phyloP scores from a whole-genome alignment of 2,797 vertebrate genomes.

The Danionella dracula region DNA sequence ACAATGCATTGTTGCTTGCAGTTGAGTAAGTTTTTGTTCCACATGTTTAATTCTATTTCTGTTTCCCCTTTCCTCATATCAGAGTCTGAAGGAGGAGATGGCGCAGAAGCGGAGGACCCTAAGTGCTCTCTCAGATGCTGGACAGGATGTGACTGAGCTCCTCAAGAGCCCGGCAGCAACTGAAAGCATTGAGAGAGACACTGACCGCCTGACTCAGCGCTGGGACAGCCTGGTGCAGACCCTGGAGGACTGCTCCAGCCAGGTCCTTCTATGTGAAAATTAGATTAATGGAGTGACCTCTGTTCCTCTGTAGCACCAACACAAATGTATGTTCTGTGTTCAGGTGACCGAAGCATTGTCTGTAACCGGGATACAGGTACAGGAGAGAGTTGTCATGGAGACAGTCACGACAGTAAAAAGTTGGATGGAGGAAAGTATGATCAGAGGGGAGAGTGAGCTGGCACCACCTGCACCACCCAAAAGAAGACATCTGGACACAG shows the following conservation, averaged over 20 bases:
- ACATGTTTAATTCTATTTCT: no score
- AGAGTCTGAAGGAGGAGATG: slow-evolving; percentile 91
- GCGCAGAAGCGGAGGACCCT: slow-evolving; percentile 84
- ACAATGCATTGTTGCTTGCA: no score
- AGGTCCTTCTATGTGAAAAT: slow-evolving; percentile 65
- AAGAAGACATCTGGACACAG: slow-evolving; percentile 81
- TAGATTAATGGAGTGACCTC: no score
- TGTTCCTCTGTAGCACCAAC: no score
- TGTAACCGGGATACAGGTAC: slow-evolving; percentile 70
- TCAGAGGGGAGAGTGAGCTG: slow-evolving; percentile 65
- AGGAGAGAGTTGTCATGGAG: slow-evolving; percentile 68
- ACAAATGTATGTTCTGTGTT: not conserved
- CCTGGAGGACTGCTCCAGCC: slow-evolving; percentile 90
- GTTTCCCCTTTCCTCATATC: not conserved
- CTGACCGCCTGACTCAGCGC: slow-evolving; percentile 86
- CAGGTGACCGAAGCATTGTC: slow-evolving; percentile 86
- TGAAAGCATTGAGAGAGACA: slow-evolving; percentile 73
- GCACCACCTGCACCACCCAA: slow-evolving; percentile 82
- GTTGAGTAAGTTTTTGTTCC: no score
- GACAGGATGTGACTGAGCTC: slow-evolving; percentile 81
- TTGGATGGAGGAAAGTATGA: slow-evolving; percentile 52
- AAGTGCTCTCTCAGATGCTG: slow-evolving; percentile 84
- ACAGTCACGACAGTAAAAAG: slow-evolving; percentile 53
- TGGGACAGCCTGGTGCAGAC: slow-evolving; percentile 95
- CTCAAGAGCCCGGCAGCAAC: slow-evolving; percentile 71